phyloP scores from a whole-genome alignment of 1,140 invertebrate genomes.

The Eubasilissa regina region DNA sequence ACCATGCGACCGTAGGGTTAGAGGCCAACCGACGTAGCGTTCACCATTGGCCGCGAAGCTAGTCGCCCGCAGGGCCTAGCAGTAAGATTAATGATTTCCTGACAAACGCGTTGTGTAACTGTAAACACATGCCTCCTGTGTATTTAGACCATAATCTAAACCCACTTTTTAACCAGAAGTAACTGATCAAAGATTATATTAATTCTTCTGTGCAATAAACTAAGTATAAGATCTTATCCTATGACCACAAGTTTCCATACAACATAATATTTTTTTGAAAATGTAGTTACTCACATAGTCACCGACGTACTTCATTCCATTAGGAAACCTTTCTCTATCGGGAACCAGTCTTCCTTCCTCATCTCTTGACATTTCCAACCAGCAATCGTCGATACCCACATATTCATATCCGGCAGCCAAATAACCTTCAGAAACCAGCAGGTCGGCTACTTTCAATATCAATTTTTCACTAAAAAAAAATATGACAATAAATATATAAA shows the following conservation, averaged over 20 bases:
- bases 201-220: not conserved
- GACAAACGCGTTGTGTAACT: no score
- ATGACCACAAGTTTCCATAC: no score
- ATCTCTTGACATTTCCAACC: slow-evolving; percentile 82
- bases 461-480: slow-evolving; percentile 80
- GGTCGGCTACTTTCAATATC: slow-evolving; percentile 86
- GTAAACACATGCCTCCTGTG: no score
- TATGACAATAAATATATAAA: no score
- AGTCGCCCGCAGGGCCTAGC: no score
- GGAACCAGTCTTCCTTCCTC: slow-evolving; percentile 78
- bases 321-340: slow-evolving; percentile 85
- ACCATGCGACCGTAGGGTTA: no score
- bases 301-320: slow-evolving; percentile 84
- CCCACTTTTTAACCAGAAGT: not conserved
- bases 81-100: no score
- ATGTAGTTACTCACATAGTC: slow-evolving; percentile 81
- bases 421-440: slow-evolving; percentile 85
- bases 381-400: slow-evolving; percentile 93
- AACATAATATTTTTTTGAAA: no score
- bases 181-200: not conserved
- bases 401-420: slow-evolving; percentile 87
- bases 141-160: not conserved
- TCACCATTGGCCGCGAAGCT: no score
- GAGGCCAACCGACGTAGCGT: no score
- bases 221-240: not conserved